Base-by-base conservation (phyloP, 1,140 invertebrate species). In the Drosophila teissieri region DNA sequence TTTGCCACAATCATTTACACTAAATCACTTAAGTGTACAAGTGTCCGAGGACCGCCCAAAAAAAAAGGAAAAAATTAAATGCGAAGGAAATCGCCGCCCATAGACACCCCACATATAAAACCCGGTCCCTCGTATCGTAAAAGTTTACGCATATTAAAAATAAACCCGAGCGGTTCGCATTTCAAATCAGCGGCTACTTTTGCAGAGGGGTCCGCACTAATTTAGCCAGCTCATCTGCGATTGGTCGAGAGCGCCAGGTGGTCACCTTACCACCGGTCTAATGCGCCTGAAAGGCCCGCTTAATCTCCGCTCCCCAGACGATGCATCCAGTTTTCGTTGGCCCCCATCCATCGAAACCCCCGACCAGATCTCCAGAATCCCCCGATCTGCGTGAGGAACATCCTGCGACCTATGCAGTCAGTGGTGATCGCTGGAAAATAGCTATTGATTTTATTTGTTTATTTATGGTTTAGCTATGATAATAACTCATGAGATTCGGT, bases 131-230 rank as follows among this genome's bases (percentile, higher is more conserved):
- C 52, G 55, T 49, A 74, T 84, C 81, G 78, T 84, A 84, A 84
- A 84, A 85, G 78, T 85, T 79, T 89, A 86, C 83, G 84, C 80
- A 89, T 89, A 86, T 89, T 86, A 86, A 88, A 89, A 89, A 83
- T 78, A 86, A 83, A 63, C 70, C 79, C 72, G 54, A 72, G 67
- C 34, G 24, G 42, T 48, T 49, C 57, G 82, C 51, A 79, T 73
- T 34, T 62, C 56, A 65, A 76, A 72, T 46, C 54, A 70, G 49
- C 63, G 76, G 60, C 78, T 74, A 42, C 51, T 61, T 44, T 51
- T 40, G 34, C 44, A 63, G 46, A 36, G 51, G 80, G 81, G 80
- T 62, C 49, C 31, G 52, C 74, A 82, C 73, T 88, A 88, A 88
- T 88, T 88, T 81, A 80, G 62, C 88, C 73, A 73, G 72, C 83